A percentile compares a stretch with the other conserved stretches of the same genome.
phyloP scores from a whole-genome alignment of 1,140 invertebrate genomes.

The Magallana ariakensis region DNA sequence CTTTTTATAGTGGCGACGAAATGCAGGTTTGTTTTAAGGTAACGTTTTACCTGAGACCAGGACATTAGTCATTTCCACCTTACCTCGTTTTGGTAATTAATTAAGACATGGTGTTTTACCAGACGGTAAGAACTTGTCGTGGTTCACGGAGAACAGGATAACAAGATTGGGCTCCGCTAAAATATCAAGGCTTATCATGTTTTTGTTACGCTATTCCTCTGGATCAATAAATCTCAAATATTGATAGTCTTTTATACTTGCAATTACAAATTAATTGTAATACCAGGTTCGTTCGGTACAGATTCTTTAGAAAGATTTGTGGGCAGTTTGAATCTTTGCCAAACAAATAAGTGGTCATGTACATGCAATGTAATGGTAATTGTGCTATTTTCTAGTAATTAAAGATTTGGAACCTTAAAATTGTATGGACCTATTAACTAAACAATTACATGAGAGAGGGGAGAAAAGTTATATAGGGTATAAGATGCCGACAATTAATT shows the following conservation, averaged over 20 bases:
- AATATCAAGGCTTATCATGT: neutral
- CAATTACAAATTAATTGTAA: slow-evolving; percentile 14
- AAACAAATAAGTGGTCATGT: too few species aligned
- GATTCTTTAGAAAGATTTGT: neutral
- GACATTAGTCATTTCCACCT: slow-evolving; percentile 25
- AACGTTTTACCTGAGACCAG: slow-evolving; percentile 20
- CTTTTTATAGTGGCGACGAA: neutral
- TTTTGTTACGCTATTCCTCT: neutral
- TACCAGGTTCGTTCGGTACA: neutral
- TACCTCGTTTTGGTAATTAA: neutral
- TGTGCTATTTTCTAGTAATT: too few species aligned
- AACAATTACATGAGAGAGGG: too few species aligned
- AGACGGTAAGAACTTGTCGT: neutral
- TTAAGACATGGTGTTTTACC: slow-evolving; percentile 11
- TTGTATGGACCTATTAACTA: too few species aligned
- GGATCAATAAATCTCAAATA: slow-evolving; percentile 12
- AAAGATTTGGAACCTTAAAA: too few species aligned
- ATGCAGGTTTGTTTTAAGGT: neutral
- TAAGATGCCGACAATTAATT: too few species aligned
- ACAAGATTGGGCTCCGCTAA: slow-evolving; percentile 2
- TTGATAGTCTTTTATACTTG: neutral
- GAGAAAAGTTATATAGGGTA: too few species aligned
- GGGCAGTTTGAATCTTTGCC: too few species aligned
- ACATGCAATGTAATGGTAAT: too few species aligned
- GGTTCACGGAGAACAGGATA: slow-evolving; percentile 3